A percentile compares a stretch with the other conserved stretches of the same genome.
Conservation (phyloP, 2,888 invertebrate species). For the Sinopyrophorus schimmeli region DNA sequence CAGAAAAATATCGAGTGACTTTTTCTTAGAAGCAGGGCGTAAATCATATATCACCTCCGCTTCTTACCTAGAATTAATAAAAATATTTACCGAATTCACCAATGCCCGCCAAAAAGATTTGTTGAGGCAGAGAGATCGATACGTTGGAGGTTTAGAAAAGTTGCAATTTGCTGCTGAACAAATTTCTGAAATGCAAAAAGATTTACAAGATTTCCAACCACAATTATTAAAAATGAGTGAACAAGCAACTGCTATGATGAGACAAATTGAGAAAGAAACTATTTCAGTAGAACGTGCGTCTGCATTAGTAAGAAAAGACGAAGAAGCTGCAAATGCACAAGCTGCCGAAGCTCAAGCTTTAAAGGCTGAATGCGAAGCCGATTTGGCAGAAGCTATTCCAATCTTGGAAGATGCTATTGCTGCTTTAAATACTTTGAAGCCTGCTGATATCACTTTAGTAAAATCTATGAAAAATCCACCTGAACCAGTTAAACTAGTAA, state of each 20-base stretch:
- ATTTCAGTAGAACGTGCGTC: slow-evolving; percentile 78
- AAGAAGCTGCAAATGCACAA: slow-evolving; percentile 84
- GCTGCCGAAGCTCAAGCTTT: slow-evolving; percentile 82
- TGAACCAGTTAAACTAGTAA: slow-evolving; percentile 77
- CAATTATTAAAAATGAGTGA: slow-evolving; percentile 72
- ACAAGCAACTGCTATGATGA: slow-evolving; percentile 75
- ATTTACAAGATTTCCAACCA: slow-evolving; percentile 73
- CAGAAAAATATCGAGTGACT: slow-evolving; percentile 64
- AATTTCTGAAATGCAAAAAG: slow-evolving; percentile 76
- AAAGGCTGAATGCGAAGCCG: slow-evolving; percentile 90
- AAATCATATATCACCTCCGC: slow-evolving; percentile 85
- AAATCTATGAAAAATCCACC: slow-evolving; percentile 91
- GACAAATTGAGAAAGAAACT: slow-evolving; percentile 75
- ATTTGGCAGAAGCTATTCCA: slow-evolving; percentile 85
- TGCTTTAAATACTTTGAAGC: slow-evolving; percentile 83
- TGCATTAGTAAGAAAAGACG: slow-evolving; percentile 80
- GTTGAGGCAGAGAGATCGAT: slow-evolving; percentile 72
- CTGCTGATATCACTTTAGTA: slow-evolving; percentile 80
- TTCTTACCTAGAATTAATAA: slow-evolving; percentile 80
- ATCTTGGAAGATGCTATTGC: slow-evolving; percentile 75
- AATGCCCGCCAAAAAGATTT: slow-evolving; percentile 74
- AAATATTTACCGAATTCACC: slow-evolving; percentile 73
- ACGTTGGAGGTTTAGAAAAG: slow-evolving; percentile 64
- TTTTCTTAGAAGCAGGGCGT: slow-evolving; percentile 67
- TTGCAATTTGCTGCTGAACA: slow-evolving; percentile 76